Percentiles rank a stretch among this genome's conserved stretches.
These are phyloP conservation scores for Nephrotoma appendiculata DNA, from an alignment of 2,888 invertebrate genomes.

Conservation along the genomic window DNA sequence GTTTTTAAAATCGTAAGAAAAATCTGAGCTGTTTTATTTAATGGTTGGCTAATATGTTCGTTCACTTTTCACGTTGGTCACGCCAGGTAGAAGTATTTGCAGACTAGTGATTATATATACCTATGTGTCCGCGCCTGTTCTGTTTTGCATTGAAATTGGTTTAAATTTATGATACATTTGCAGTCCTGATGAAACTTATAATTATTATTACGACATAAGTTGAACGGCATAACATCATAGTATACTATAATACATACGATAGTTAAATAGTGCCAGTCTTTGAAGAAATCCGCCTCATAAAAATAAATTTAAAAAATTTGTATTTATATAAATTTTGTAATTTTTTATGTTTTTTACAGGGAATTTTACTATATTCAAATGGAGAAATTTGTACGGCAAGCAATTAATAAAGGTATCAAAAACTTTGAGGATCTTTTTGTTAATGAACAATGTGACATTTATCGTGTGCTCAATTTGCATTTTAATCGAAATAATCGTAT, in stretches of 20 bases:
- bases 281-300: neutral
- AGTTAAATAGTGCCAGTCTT: neutral
- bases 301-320: neutral
- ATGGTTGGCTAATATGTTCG: neutral
- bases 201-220: neutral
- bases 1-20: conserved; percentile 32
- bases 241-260: neutral
- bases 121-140: too few species aligned
- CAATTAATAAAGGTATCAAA: conserved; percentile 91
- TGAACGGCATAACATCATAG: too few species aligned
- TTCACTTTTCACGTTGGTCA: too few species aligned
- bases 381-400: conserved; percentile 99
- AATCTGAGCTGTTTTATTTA: neutral
- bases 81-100: too few species aligned
- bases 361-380: conserved; percentile 99
- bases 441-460: conserved; percentile 90
- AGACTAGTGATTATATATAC: too few species aligned
- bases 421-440: conserved; percentile 87
- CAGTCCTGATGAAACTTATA: too few species aligned
- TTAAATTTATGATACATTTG: too few species aligned
- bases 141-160: too few species aligned
- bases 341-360: conserved; percentile 38
- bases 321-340: neutral
- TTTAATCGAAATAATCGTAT: conserved; percentile 80
- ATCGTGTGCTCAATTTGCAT: conserved; percentile 94